Evolutionary conservation across 2,797 vertebrate genomes (phyloP).

Genomic region (Natrix natrix): DNA sequence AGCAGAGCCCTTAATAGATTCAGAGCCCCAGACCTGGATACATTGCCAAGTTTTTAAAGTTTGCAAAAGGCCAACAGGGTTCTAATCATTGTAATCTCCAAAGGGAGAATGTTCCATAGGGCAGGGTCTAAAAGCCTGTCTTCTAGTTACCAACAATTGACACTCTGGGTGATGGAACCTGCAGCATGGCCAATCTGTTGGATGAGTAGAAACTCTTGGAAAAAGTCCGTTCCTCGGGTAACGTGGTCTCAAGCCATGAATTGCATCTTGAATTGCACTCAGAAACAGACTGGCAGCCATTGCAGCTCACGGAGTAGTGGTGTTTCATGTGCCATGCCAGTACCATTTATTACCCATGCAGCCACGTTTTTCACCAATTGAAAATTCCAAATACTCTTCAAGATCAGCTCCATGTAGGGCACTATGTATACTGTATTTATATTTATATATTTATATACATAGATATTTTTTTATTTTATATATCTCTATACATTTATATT

Average conservation of each 20-base stretch:
- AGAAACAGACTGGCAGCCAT: no score
- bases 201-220: no score
- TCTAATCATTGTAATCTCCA: not conserved
- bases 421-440: not conserved
- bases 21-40: not conserved
- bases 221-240: no score
- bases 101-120: not conserved
- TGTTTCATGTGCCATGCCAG: no score
- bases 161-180: no score
- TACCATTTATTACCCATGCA: no score
- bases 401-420: not conserved
- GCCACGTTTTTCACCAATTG: no score
- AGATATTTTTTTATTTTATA: slow-evolving; percentile 16
- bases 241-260: no score
- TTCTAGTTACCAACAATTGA: not conserved
- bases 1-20: not conserved
- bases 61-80: not conserved
- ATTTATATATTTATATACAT: not conserved
- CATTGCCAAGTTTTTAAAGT: not conserved
- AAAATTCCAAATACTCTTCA: not conserved
- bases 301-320: no score
- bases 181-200: no score
- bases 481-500: not conserved
- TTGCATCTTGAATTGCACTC: no score
- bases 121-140: not conserved